Evolutionary conservation across 2,888 invertebrate species (phyloP).

Genomic region (Clistopyga incitator): DNA sequence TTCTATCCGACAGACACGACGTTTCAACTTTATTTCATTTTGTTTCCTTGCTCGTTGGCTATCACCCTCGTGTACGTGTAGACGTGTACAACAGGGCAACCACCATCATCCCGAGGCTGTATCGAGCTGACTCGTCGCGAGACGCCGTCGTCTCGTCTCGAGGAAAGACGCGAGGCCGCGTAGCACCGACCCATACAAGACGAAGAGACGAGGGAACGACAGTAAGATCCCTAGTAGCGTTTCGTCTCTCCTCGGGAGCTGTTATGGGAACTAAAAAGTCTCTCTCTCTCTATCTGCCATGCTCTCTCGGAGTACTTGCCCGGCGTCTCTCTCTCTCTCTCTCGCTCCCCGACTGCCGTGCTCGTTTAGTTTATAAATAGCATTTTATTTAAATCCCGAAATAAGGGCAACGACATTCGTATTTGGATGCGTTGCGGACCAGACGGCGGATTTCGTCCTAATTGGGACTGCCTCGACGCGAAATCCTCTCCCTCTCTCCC

Average conservation of each 20-base stretch:
- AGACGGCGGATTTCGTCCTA: slow-evolving; percentile 62
- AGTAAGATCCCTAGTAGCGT: slow-evolving; percentile 66
- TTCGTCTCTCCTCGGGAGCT: slow-evolving; percentile 51
- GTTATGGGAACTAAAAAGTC: slow-evolving; percentile 56
- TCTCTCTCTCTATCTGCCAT: no score
- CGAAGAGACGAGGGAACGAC: slow-evolving; percentile 41
- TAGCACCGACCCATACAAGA: background rate
- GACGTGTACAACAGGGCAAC: slow-evolving; percentile 14
- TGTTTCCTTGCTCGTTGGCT: slow-evolving; percentile 43
- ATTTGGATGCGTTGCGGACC: slow-evolving; percentile 68
- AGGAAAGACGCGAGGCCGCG: slow-evolving; percentile 12
- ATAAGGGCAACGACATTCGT: slow-evolving; percentile 81
- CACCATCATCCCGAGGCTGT: slow-evolving; percentile 6
- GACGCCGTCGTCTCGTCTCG: slow-evolving; percentile 35
- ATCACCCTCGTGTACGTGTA: slow-evolving; percentile 10
- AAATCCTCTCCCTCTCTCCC: slow-evolving; percentile 23
- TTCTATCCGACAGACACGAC: slow-evolving; percentile 44
- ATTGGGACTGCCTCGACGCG: slow-evolving; percentile 57
- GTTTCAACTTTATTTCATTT: slow-evolving; percentile 17
- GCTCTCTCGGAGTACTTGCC: slow-evolving; percentile 30
- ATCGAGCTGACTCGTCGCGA: slow-evolving; percentile 23
- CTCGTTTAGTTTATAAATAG: slow-evolving; percentile 76
- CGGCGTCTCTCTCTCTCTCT: slow-evolving; percentile 61
- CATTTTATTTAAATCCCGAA: slow-evolving; percentile 80
- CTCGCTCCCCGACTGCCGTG: slow-evolving; percentile 49